Evolutionary conservation across 2,113 vertebrate species (phyloP), one percentile per base, ranked within the genome.

Genomic region (Cairina moschata): DNA sequence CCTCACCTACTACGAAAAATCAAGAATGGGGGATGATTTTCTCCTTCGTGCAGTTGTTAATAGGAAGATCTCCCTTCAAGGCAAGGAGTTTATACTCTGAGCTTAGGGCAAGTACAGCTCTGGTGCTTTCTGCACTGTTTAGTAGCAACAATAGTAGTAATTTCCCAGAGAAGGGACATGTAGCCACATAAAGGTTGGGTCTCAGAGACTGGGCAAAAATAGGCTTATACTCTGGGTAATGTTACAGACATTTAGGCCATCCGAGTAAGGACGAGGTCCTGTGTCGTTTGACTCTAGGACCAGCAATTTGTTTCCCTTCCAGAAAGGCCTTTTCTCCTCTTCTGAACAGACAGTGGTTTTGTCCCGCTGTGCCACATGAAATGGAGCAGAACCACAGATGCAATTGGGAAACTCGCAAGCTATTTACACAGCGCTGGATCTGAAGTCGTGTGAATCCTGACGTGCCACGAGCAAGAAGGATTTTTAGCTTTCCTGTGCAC

Each of bases 301-400:
- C 42, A 77, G 26, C 26, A 55, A 21, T 54, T 55, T 36, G 11
- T 40, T 75, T 72, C 26, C 7, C 38, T 75, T 95, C 25, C 13
- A 63, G 56, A 69, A 90, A 83, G 31, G 28, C 58, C 8, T 89
- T 91, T 71, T n/a, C 12, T 84, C 17, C 16, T 81, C 38, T 81
- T 89, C 36, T 59, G 46, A 71, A 18, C 14, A 66, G 44, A 40
- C 18, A 4, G 20, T 75, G 22, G 10, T 78, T 96, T 94, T 91
- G 56, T 72, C 22, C 32, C 9, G 4, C 38, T 81, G 9, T 15
- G 17, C 84, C 68, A 63, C 2, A 6, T 44, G 16, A 55, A 67
- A 65, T 9, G 23, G 28, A 79, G 34, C 34, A 0, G 0, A 16
- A 17, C 11, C 54, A 9, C 50, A 67, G 36, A 5, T 78, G 38